Evolutionary conservation across 92 coral and sea anemone genomes (phyloP).

Genomic region (Phenganax marumi): DNA sequence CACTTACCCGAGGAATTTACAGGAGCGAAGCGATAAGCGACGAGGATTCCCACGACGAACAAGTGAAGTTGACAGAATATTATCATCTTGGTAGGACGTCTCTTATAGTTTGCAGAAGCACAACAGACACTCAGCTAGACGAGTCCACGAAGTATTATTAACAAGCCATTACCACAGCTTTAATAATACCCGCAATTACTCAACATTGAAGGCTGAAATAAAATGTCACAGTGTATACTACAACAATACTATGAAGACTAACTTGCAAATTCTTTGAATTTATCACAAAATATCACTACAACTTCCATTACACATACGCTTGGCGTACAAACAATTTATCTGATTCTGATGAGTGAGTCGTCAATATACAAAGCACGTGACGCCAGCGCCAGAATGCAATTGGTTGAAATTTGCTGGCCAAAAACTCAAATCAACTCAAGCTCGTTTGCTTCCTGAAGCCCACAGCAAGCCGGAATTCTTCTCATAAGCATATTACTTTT

Average conservation of each 20-base stretch:
- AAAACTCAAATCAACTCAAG: neutral
- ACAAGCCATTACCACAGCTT: constrained; percentile 1
- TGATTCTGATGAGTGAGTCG: too few relatives aligned
- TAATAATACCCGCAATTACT: constrained; percentile 20
- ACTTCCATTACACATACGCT: neutral
- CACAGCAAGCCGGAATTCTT: neutral
- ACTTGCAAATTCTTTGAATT: neutral
- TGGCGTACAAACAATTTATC: neutral
- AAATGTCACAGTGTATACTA: constrained; percentile 3
- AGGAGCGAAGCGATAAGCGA: neutral
- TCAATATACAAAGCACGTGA: constrained; percentile 15
- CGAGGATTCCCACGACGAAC: constrained; percentile 31
- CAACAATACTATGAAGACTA: neutral
- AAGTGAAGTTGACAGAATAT: constrained; percentile 17
- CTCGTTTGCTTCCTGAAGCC: neutral
- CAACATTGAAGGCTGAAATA: neutral
- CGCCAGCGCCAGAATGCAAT: constrained; percentile 1
- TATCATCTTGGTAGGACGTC: constrained; percentile 42
- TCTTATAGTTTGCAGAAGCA: constrained; percentile 3
- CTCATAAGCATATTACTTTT: too few relatives aligned
- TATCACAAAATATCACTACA: constrained; percentile 11
- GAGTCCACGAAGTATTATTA: neutral
- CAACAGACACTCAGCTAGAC: constrained; percentile 25
- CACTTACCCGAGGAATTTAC: constrained; percentile 14
- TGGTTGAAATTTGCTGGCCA: neutral